Evolutionary conservation across 2,113 vertebrate species (phyloP).

Genomic region (Scalopus aquaticus): DNA sequence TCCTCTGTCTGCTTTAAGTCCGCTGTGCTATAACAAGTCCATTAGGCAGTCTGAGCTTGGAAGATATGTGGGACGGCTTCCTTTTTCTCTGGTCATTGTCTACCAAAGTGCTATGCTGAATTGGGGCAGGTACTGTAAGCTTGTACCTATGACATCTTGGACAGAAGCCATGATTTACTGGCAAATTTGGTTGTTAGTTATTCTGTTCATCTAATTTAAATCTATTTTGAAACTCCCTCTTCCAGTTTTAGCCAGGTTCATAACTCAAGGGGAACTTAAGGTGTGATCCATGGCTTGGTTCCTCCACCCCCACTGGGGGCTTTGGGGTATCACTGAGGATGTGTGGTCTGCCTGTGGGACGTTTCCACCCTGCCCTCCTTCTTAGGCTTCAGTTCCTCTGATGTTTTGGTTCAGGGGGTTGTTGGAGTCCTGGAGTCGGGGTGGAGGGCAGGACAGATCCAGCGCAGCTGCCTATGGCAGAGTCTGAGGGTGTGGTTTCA

Average conservation of each 20-base stretch:
- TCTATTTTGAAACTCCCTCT: not conserved
- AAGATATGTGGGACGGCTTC: accelerated
- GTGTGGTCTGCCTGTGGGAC: not conserved
- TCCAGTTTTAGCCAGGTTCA: not conserved
- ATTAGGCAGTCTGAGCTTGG: not conserved
- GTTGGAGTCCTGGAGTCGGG: not conserved
- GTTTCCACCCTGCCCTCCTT: not conserved
- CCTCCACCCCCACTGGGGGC: not conserved
- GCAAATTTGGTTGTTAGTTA: not conserved
- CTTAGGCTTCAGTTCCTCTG: not conserved
- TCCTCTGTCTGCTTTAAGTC: not conserved
- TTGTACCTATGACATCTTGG: not conserved
- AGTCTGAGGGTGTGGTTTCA: not conserved
- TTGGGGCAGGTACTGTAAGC: not conserved
- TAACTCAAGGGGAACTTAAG: not conserved
- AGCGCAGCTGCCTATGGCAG: not conserved
- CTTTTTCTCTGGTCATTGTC: not conserved
- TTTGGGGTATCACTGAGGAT: not conserved
- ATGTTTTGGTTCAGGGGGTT: not conserved
- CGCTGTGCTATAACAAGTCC: not conserved
- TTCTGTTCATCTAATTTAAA: not conserved
- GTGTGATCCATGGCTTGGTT: not conserved
- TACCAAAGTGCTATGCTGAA: not conserved
- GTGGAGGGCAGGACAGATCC: not conserved
- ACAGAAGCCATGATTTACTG: slow-evolving; percentile 4